phyloP scores from a whole-genome alignment of 37 sponge, comb jelly and placozoan genomes.

The Beroe forskalii region DNA sequence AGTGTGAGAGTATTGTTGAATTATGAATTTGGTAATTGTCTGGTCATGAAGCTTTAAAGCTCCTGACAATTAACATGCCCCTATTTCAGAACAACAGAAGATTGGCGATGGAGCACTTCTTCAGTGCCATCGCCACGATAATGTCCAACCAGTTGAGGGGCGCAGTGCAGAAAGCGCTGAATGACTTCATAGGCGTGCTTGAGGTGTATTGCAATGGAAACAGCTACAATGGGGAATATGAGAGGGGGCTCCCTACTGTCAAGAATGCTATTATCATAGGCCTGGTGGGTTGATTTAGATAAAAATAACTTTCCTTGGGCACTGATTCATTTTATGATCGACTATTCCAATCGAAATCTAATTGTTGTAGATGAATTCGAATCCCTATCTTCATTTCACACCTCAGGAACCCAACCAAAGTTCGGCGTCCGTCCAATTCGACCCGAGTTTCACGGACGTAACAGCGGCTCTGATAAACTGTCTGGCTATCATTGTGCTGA shows the following conservation, averaged over 20 bases:
- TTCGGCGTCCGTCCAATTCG: conserved; percentile 27
- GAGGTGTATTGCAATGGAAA: conserved; percentile 68
- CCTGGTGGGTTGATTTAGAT: conserved; percentile 66
- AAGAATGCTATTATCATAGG: conserved; percentile 60
- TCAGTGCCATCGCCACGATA: conserved; percentile 78
- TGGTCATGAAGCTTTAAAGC: neutral
- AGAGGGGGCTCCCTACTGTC: neutral
- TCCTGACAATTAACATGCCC: neutral
- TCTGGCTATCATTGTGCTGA: conserved; percentile 24
- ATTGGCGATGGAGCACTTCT: conserved; percentile 79
- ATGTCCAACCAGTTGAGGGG: conserved; percentile 89
- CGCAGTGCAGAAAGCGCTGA: conserved; percentile 78
- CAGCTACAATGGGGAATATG: conserved; percentile 22
- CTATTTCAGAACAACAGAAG: conserved; percentile 4
- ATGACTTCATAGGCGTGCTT: conserved; percentile 77
- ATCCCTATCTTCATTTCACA: neutral
- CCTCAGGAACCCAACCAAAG: conserved; percentile 42
- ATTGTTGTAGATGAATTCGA: too few species aligned
- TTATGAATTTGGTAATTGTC: neutral
- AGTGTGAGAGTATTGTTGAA: too few species aligned
- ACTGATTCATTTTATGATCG: too few species aligned
- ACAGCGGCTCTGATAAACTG: conserved; percentile 14
- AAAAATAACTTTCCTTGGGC: too few species aligned
- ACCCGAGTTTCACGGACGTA: conserved; percentile 24
- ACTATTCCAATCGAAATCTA: too few species aligned